These are phyloP conservation scores for Ptychoptera contaminata DNA, from an alignment of 2,888 invertebrate species.

Conservation along the genomic window DNA sequence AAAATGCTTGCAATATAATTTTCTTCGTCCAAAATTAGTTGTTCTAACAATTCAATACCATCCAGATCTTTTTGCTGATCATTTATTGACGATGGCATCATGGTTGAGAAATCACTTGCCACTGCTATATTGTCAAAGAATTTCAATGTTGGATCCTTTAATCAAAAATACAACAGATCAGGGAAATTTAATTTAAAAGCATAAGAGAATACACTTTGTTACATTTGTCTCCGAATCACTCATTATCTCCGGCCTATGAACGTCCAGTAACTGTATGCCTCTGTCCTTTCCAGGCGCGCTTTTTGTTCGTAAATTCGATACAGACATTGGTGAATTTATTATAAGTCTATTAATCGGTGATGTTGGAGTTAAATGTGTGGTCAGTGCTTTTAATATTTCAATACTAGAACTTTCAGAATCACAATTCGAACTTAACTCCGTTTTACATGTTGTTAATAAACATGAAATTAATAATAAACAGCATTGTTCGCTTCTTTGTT, in stretches of 20 bases:
- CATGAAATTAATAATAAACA: slow-evolving; percentile 41
- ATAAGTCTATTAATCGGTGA: slow-evolving; percentile 8
- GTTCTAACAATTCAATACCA: slow-evolving; percentile 40
- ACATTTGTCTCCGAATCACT: slow-evolving; percentile 5
- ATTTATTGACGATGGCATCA: not conserved
- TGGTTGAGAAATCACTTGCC: not conserved
- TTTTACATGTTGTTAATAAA: slow-evolving; percentile 13
- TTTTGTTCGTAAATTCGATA: not conserved
- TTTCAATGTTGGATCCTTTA: slow-evolving; percentile 7
- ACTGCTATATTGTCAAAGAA: slow-evolving; percentile 13
- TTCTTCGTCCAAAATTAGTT: slow-evolving; percentile 50
- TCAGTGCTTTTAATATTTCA: slow-evolving; percentile 24
- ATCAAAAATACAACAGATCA: not conserved
- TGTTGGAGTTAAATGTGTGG: slow-evolving; percentile 18
- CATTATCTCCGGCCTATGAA: not conserved
- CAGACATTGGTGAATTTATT: not conserved
- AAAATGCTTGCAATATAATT: slow-evolving; percentile 37
- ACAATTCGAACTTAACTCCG: slow-evolving; percentile 12
- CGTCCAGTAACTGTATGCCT: not conserved
- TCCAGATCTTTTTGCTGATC: not conserved
- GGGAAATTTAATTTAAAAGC: not conserved
- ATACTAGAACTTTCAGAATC: slow-evolving; percentile 26
- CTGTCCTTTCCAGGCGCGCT: not conserved
- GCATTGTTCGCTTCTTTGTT: slow-evolving; percentile 50
- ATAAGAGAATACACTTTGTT: not conserved